Percentiles rank a stretch among this genome's conserved stretches.
These are phyloP conservation scores for Cyprinodon brontotheroides DNA, from an alignment of 2,113 vertebrate genomes.

Conservation along the genomic window DNA sequence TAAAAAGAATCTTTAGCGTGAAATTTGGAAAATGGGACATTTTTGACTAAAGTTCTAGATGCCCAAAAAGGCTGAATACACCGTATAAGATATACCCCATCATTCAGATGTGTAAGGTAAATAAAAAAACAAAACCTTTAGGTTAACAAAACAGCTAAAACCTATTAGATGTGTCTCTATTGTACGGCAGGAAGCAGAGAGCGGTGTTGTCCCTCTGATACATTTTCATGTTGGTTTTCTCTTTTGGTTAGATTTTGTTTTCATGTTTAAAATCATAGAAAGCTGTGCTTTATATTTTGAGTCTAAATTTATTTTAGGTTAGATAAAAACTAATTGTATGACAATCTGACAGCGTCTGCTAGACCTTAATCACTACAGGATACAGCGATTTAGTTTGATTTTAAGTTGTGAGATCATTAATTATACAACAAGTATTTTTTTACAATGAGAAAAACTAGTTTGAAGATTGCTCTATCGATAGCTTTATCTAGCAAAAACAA, in stretches of 20 bases:
- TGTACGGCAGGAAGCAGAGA: too few relatives aligned
- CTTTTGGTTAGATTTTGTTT: too few relatives aligned
- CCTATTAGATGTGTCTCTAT: too few relatives aligned
- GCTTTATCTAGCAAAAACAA: too few relatives aligned
- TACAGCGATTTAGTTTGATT: not conserved
- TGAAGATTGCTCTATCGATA: not conserved
- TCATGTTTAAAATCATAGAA: too few relatives aligned
- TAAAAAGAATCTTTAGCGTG: not conserved
- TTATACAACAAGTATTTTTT: not conserved
- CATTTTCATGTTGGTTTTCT: too few relatives aligned
- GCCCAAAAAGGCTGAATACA: not conserved
- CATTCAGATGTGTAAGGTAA: not conserved
- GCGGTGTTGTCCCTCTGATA: too few relatives aligned
- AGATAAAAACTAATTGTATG: not conserved
- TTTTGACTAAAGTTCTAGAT: not conserved
- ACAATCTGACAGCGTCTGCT: not conserved
- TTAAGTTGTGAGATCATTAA: not conserved
- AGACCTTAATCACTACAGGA: not conserved
- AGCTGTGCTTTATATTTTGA: too few relatives aligned
- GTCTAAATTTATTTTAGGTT: too few relatives aligned
- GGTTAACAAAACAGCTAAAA: too few relatives aligned
- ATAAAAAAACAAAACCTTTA: not conserved
- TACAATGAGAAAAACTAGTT: not conserved
- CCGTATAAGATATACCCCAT: not conserved
- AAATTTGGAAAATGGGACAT: conserved; percentile 6